Conservation (phyloP, 2,888 invertebrate species). For the Leptogaster cylindrica region DNA sequence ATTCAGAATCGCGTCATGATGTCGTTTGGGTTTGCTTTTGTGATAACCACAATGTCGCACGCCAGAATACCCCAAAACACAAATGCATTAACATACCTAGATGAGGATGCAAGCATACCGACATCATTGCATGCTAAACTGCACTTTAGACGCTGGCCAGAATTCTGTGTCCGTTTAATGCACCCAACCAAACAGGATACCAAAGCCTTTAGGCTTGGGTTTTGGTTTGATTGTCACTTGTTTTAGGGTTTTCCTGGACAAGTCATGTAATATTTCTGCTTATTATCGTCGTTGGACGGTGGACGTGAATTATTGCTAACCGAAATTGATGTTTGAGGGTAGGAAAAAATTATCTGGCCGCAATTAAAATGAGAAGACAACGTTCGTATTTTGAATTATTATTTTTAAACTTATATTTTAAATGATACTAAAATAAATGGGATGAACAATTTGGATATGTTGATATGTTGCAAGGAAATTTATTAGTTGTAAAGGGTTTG, state of each 20-base stretch:
- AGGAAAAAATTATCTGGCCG: too few species aligned
- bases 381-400: too few species aligned
- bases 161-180: constrained; percentile 26
- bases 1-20: constrained; percentile 46
- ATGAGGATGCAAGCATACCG: constrained; percentile 15
- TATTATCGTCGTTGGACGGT: constrained; percentile 41
- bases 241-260: constrained; percentile 49
- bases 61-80: constrained; percentile 44
- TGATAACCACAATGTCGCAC: constrained; percentile 48
- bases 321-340: too few species aligned
- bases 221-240: constrained; percentile 50
- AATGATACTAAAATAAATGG: too few species aligned
- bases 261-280: constrained; percentile 45
- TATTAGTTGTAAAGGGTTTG: too few species aligned
- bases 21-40: constrained; percentile 48
- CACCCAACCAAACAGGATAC: constrained; percentile 39
- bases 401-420: too few species aligned
- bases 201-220: constrained; percentile 44
- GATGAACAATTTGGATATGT: too few species aligned
- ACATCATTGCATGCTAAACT: constrained; percentile 26
- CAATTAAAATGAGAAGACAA: too few species aligned
- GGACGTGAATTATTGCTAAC: too few species aligned
- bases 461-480: too few species aligned
- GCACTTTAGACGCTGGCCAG: constrained; percentile 38
- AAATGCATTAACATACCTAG: constrained; percentile 39